Evolutionary conservation across 2,888 invertebrate species (phyloP).

Genomic region (Cataglyphis altisquamis): DNA sequence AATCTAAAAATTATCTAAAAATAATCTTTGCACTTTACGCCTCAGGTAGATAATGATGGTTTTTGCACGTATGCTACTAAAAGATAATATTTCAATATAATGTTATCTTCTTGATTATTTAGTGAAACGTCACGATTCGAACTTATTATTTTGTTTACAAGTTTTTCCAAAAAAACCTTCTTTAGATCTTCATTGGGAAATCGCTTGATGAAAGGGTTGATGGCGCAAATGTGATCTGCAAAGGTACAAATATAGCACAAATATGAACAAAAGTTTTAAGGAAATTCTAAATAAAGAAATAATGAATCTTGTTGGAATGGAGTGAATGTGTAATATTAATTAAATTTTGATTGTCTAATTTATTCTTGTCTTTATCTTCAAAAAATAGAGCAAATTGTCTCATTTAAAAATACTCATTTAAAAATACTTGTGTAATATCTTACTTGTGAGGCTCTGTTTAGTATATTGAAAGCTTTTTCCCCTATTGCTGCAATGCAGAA

Average conservation of each 20-base stretch:
- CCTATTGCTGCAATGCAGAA: conserved; percentile 88
- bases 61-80: conserved; percentile 82
- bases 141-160: conserved; percentile 87
- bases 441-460: conserved; percentile 88
- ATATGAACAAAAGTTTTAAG: not conserved
- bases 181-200: conserved; percentile 88
- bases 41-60: conserved; percentile 31
- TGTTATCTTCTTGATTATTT: conserved; percentile 81
- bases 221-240: conserved; percentile 89
- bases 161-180: conserved; percentile 89
- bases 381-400: not conserved
- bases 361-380: not conserved
- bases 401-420: not conserved
- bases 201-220: conserved; percentile 90
- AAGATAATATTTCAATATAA: conserved; percentile 83
- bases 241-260: conserved; percentile 64
- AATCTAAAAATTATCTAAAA: not conserved
- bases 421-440: conserved; percentile 71
- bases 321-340: not conserved
- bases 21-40: not conserved
- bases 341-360: not conserved
- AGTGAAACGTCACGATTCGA: conserved; percentile 85
- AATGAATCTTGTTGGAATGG: not conserved
- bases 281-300: not conserved
- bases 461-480: conserved; percentile 88